Percentiles rank a stretch among this genome's conserved stretches.
Evolutionary conservation across 2,113 vertebrate species (phyloP).

Genomic region (Parus major): DNA sequence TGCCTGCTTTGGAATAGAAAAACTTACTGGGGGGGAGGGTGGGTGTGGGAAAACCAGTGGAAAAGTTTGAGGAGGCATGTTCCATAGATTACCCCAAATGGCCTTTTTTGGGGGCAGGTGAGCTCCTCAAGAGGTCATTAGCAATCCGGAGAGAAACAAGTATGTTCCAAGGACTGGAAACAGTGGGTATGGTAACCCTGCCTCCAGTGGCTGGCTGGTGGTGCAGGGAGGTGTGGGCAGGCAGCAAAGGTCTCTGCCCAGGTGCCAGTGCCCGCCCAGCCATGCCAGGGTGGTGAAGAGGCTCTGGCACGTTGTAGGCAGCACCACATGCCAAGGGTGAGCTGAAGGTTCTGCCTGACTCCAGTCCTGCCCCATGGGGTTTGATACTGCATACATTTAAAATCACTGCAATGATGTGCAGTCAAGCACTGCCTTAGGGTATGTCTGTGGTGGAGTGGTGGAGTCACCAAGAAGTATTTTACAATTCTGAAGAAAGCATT

Average conservation of each 20-base stretch:
- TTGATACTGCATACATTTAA: rapidly evolving
- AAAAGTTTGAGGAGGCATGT: rapidly evolving
- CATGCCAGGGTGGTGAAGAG: rapidly evolving
- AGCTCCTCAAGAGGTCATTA: background rate
- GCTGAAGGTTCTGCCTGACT: background rate
- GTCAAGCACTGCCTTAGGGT: background rate
- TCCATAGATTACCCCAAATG: background rate
- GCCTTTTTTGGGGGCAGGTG: background rate
- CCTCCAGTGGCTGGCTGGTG: rapidly evolving
- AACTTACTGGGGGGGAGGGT: no score
- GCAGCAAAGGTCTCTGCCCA: background rate
- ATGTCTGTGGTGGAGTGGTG: background rate
- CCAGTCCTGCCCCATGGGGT: rapidly evolving
- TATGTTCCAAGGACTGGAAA: background rate
- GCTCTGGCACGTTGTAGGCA: background rate
- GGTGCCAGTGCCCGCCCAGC: background rate
- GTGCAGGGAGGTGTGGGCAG: rapidly evolving
- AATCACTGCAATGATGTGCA: background rate
- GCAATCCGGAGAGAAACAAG: background rate
- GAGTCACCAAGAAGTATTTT: background rate
- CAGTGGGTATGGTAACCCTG: rapidly evolving
- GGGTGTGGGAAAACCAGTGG: rapidly evolving
- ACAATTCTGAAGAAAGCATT: background rate
- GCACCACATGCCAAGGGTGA: background rate
- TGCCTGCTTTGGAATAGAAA: background rate